Conservation (phyloP, 2,888 invertebrate species). For the Ennomos erosarius region DNA sequence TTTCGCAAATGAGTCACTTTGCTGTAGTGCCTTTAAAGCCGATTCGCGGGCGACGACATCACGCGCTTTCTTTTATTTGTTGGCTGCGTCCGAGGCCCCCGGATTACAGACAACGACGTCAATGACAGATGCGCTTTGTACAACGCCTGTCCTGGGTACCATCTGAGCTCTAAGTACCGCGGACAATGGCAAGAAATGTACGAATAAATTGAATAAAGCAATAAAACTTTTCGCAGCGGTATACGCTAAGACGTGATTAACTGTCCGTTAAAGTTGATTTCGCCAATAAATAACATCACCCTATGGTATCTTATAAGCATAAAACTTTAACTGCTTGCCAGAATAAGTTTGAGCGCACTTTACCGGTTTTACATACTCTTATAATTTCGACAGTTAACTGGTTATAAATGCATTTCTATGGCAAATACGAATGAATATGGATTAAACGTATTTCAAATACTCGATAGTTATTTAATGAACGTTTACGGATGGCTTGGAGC, state of each 20-base stretch:
- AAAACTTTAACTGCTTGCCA: constrained; percentile 11
- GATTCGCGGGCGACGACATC: constrained; percentile 17
- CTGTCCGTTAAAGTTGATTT: constrained; percentile 34
- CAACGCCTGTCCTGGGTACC: constrained; percentile 39
- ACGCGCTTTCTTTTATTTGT: constrained; percentile 50
- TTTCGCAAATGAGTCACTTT: constrained; percentile 48
- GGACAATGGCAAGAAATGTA: constrained; percentile 41
- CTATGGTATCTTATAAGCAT: constrained; percentile 20
- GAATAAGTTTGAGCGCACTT: constrained; percentile 13
- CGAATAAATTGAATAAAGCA: constrained; percentile 43
- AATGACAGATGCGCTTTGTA: constrained; percentile 54
- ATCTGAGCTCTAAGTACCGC: constrained; percentile 48
- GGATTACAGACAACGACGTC: constrained; percentile 67
- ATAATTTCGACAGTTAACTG: constrained; percentile 4
- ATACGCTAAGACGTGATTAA: constrained; percentile 42
- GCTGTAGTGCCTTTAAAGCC: constrained; percentile 34
- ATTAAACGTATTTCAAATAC: constrained; percentile 10
- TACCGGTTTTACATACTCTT: constrained; percentile 2
- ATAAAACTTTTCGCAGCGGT: constrained; percentile 42
- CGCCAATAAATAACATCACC: constrained; percentile 32
- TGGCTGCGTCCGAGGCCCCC: constrained; percentile 60
- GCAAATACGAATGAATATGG: not conserved
- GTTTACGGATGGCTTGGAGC: constrained; percentile 4
- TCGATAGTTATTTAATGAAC: constrained; percentile 12
- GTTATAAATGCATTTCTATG: constrained; percentile 7